Evolutionary conservation across 2,113 vertebrate genomes (phyloP), one percentile per base, ranked within the genome.

Genomic region (Dolichotis patagonum): DNA sequence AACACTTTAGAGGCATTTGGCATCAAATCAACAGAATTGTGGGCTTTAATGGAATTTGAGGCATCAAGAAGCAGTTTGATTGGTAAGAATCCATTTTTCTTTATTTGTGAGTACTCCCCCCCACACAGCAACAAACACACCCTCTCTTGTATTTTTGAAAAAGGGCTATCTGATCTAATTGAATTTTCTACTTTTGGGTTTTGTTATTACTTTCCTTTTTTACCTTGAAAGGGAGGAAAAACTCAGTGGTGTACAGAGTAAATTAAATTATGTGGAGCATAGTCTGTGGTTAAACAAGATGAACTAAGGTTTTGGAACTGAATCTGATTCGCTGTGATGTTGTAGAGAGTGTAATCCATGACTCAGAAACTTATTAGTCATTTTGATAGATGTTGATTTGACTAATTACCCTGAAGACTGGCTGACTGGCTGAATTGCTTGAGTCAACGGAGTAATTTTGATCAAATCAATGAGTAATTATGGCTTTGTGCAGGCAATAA

Each of bases 391-490:
- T 94, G 65, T 82, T 97, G 92, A 95, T 96, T 95, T 97, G 96
- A 95, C 96, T 96, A 88, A 90, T 97, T 94, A 94, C 65, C 90
- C 94, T n/a, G 43, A 95, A 88, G 93, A 20, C 92, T 98, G 96
- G 85, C 78, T 97, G 94, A 65, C 90, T 90, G 92, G 85, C 54
- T 94, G 82, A 90, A 88, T 96, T 96, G 88, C 95, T 97, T 54
- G 28, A 97, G 90, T 94, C 85, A 97, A 49, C 85, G 90, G 95
- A 83, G 90, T 95, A 90, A 97, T 97, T 97, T 96, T 94, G 92
- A 92, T 96, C 85, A 96, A 97, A 97, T 97, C 97, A 97, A 82
- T 0, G 5, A 96, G 77, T 95, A 96, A 98, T 97, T 97, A 97
- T n/a, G 63, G 90, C 94, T 97, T 97, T 95, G 85, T 96, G 85